Conservation (phyloP, 2,113 vertebrate genomes). For the Sclerurus mexicanus region DNA sequence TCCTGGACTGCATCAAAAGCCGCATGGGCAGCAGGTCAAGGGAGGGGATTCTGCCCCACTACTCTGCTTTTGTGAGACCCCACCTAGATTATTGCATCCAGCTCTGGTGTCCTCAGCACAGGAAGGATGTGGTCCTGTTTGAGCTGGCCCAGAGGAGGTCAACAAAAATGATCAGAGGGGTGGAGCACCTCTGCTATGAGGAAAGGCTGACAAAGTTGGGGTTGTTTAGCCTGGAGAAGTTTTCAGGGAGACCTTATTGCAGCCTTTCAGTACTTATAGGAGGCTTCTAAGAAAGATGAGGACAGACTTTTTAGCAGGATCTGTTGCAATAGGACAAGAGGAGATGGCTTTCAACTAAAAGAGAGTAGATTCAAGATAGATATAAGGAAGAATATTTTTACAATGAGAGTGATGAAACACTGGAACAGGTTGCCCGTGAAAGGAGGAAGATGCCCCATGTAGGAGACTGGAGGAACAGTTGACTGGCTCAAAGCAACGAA, state of each 20-base stretch:
- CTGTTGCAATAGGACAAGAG: neutral
- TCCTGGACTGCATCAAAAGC: neutral
- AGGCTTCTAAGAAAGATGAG: neutral
- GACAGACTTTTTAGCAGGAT: neutral
- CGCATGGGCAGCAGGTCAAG: neutral
- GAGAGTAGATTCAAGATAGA: no score
- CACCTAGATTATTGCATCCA: neutral
- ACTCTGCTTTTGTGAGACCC: neutral
- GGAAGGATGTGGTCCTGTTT: no score
- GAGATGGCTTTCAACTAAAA: neutral
- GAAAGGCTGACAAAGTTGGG: neutral
- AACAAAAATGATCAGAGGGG: neutral
- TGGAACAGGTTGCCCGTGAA: neutral
- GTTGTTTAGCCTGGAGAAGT: neutral
- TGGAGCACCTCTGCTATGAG: neutral
- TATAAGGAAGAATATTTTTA: no score
- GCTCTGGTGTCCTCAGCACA: neutral
- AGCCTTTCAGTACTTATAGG: neutral
- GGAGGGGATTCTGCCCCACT: neutral
- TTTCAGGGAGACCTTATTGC: neutral
- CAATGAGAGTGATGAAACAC: neutral
- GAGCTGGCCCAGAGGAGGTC: neutral
- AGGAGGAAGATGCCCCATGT: no score
- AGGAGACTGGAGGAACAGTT: no score
- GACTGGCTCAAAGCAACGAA: no score